These are phyloP conservation scores for Anorthoa munda DNA, from an alignment of 2,888 invertebrate species.

Conservation along the genomic window DNA sequence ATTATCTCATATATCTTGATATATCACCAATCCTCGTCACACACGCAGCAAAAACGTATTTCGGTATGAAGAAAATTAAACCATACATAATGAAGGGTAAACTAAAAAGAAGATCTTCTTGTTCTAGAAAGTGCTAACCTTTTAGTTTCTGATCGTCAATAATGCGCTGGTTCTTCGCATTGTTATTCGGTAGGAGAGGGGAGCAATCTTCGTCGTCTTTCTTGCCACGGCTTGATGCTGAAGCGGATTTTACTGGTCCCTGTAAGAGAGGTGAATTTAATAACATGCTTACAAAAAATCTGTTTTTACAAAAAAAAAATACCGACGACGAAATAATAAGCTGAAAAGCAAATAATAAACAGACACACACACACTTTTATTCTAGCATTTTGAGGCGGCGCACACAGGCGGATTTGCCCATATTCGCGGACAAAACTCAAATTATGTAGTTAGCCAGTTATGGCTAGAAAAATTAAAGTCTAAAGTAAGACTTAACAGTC, in stretches of 20 bases:
- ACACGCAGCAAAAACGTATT: conserved; percentile 48
- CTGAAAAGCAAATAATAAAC: too few relatives aligned
- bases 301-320: too few relatives aligned
- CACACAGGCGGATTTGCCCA: too few relatives aligned
- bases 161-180: conserved; percentile 97
- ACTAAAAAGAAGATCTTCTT: conserved; percentile 4
- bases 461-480: too few relatives aligned
- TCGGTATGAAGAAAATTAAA: conserved; percentile 52
- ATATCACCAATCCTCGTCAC: conserved; percentile 21
- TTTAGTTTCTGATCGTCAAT: conserved; percentile 98
- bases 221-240: conserved; percentile 90
- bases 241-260: conserved; percentile 82
- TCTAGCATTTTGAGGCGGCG: too few relatives aligned
- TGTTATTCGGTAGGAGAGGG: conserved; percentile 95
- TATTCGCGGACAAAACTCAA: too few relatives aligned
- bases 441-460: too few relatives aligned
- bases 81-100: conserved; percentile 7
- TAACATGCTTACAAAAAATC: neutral
- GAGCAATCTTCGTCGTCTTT: conserved; percentile 96
- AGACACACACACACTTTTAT: too few relatives aligned
- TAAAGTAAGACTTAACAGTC: too few relatives aligned
- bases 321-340: too few relatives aligned
- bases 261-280: conserved; percentile 52
- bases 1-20: conserved; percentile 17
- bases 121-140: conserved; percentile 74